Base-by-base conservation (phyloP, 2,888 invertebrate species). In the Limenitis camilla region DNA sequence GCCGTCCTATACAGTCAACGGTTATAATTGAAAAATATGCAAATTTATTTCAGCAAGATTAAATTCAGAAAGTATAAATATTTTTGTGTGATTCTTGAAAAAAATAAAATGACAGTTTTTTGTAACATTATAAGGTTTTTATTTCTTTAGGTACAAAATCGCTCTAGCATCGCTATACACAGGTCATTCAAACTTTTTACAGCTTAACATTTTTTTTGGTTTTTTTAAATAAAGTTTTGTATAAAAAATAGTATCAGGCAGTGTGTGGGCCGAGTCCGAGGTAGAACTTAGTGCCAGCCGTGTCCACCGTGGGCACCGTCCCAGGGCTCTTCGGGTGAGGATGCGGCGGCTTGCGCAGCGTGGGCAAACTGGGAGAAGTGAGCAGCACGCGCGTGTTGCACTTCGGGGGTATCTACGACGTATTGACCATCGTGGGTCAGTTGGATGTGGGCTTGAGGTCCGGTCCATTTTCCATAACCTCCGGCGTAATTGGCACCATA, bases 381-480 rank as follows among this genome's bases (percentile, higher is more conserved):
- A 32, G 81, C 76, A 46, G 85, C 84, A 52, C 86, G 76, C 10
- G 87, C 86, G 74, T 87, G 87, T 45, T 86, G 85, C 0, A 87
- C 87, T 67, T 86, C 86, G 52, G 86, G 87, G 52, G 87, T 86
- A 74, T 87, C 87, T 0, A 85, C 82, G 28, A 87, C 85, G 81
- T 80, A 86, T 63, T 86, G 86, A 27, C 86, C 87, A 69, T 87
- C 87, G 71, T 86, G 87, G 63, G 85, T 85, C 60, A 87, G 79
- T 61, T 87, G 86, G 72, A 87, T 86, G 73, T 87, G 76, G 52
- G 87, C 87, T 72, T 76, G 76, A 9, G 86, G 86, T 41, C 86
- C 86, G 65, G 62, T 74, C 86, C 86, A 86, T 67, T 86, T 86
- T 66, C 81, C 83, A 76, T 85, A 84, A 49, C 84, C 84, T 43